phyloP scores from a whole-genome alignment of 2,888 invertebrate genomes.

The Meiosimyza platycephala region DNA sequence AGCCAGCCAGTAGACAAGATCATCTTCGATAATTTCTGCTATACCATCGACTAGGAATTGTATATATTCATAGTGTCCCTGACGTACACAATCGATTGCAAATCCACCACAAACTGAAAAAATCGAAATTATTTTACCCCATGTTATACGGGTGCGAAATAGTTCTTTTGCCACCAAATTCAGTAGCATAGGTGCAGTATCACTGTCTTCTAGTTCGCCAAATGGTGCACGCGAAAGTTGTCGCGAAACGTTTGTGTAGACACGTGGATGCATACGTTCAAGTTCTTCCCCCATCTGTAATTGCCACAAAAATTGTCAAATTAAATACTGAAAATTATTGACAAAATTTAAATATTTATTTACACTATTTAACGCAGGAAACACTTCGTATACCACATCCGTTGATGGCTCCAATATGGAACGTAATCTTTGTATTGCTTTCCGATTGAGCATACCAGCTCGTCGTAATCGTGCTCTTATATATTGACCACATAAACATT shows the following conservation, averaged over 20 bases:
- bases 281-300: slow-evolving; percentile 75
- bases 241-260: slow-evolving; percentile 79
- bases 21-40: slow-evolving; percentile 77
- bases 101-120: slow-evolving; percentile 86
- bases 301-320: slow-evolving; percentile 29
- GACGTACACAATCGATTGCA: slow-evolving; percentile 81
- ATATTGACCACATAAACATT: slow-evolving; percentile 81
- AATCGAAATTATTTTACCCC: slow-evolving; percentile 84
- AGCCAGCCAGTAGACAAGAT: slow-evolving; percentile 79
- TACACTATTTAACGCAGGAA: slow-evolving; percentile 73
- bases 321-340: not conserved
- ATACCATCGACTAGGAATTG: slow-evolving; percentile 82
- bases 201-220: slow-evolving; percentile 70
- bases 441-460: slow-evolving; percentile 79
- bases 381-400: slow-evolving; percentile 72
- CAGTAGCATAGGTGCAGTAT: slow-evolving; percentile 70
- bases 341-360: slow-evolving; percentile 40
- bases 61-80: slow-evolving; percentile 82
- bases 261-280: slow-evolving; percentile 82
- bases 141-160: slow-evolving; percentile 77
- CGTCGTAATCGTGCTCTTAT: slow-evolving; percentile 80
- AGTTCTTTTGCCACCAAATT: slow-evolving; percentile 79
- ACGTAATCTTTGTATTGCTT: slow-evolving; percentile 76
- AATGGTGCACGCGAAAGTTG: slow-evolving; percentile 76
- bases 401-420: slow-evolving; percentile 71